Evolutionary conservation across 2,797 vertebrate species (phyloP), one percentile per base, ranked within the genome.

Genomic region (Hypotaenidia philippensis): DNA sequence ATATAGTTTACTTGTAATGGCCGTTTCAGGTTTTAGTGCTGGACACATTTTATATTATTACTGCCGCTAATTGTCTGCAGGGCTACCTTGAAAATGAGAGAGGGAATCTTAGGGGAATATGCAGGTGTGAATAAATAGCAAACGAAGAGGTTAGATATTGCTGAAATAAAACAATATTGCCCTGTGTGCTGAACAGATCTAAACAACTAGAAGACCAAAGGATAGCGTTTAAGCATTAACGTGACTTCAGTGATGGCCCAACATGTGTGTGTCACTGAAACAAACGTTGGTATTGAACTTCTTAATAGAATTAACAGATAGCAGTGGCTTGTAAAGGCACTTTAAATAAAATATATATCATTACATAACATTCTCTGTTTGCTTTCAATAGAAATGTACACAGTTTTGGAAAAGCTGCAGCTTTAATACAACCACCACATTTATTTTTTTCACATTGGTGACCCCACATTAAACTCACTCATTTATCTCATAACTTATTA

Each of bases 401-500:
- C 15, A 87, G 80, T 91, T 96, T 92, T 82, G 87, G 74, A 90
- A 97, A 91, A 96, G 31, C 45, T 92, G 66, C 70, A 96, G 95
- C 60, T 96, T 96, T 94, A 94, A 91, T 79, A 87, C 32, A 95
- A 91, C 60, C 61, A 85, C 49, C 47, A 59, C 63, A 59, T 82
- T 49, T 49, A 47, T 50, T 93, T 83, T 78, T 92, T 96, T 93
- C 87, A 96, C 88, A 79, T 87, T 94, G 93, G 44, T 85, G 88
- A 75, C 38, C 93, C 79, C 59, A 81, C 49, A 93, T 92, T 96
- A 96, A 98, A 97, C 88, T 96, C 77, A 93, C 89, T 97, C 90
- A 93, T 97, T 97, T 97, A 90, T 93, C 94, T 96, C 94, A 96
- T 97, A 95, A 97, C 95, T 95, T 97, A 97, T 96, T 98, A 97